Evolutionary conservation across 2,888 invertebrate genomes (phyloP), one percentile per base, ranked within the genome.

Genomic region (Rhaphigaster nebulosa): DNA sequence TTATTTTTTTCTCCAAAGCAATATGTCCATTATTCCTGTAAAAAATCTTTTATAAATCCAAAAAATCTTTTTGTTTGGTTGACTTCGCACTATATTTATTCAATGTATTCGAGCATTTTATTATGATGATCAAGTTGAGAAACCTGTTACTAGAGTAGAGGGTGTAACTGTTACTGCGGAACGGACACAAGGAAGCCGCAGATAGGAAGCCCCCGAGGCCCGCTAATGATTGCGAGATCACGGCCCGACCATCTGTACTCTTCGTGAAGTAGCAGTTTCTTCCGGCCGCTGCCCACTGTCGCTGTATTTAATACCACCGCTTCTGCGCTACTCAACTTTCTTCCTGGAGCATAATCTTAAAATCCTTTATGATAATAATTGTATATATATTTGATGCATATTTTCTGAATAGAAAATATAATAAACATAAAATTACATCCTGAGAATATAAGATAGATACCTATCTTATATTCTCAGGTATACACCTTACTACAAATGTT

Each of bases 171-270:
- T 65, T 65, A 65, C 65, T n/a, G 15, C 29, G 29, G 29, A 29
- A 65, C 29, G 15, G 29, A 15, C 29, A 65, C 29, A 29, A 29
- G 29, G 29, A 18, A 65, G 65, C 15, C 10, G 13, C 0, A 34
- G 34, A 76, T 34, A 38, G 38, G 70, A 76, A 38, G 34, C 34
- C 38, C 34, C 70, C 6, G 70, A 38, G 70, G 70, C 29, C 70
- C 34, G 38, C 38, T 76, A 76, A 76, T 76, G 70, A 76, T 76
- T 76, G 70, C 70, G 70, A 76, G 70, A 76, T 76, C 70, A 76
- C 70, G 70, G 70, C 34, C 34, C 70, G 38, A 38, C 70, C 70
- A 76, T 76, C 70, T 38, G 34, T 76, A 23, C 34, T 34, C 70
- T 23, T 34, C 26, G 1, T 38, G 6, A 76, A 65, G 65, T 65